Conservation (phyloP, 2,888 invertebrate species). For the Brachylomia viminalis region DNA sequence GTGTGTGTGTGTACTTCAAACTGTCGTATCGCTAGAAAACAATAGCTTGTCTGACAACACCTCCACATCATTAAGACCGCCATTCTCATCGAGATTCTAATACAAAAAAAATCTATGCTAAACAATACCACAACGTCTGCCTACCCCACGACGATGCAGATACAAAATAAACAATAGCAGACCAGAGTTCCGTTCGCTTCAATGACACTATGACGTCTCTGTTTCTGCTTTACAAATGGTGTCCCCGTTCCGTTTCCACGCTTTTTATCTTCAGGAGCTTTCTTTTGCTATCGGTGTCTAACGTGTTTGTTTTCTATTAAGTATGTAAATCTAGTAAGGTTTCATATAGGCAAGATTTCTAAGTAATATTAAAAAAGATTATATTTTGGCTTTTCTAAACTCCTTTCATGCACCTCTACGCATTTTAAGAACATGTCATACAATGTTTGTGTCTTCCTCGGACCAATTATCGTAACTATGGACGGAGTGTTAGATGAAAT, state of each 20-base stretch:
- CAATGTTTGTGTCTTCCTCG: no score
- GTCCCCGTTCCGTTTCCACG: slow-evolving; percentile 49
- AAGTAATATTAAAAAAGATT: not conserved
- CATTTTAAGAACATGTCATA: no score
- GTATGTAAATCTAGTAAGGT: not conserved
- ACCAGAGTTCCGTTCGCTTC: slow-evolving; percentile 29
- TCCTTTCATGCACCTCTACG: no score
- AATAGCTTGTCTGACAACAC: not conserved
- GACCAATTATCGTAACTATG: no score
- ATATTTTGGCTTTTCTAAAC: no score
- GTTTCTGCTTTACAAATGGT: slow-evolving; percentile 40
- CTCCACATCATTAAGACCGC: not conserved
- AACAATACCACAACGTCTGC: slow-evolving; percentile 17
- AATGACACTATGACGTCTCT: slow-evolving; percentile 32
- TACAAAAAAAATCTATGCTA: not conserved
- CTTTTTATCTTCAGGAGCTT: slow-evolving; percentile 12
- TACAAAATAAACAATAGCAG: slow-evolving; percentile 51
- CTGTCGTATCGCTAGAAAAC: not conserved
- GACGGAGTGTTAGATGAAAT: no score
- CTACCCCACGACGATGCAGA: not conserved
- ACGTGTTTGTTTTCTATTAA: not conserved
- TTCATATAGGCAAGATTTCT: not conserved
- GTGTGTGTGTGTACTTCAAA: no score
- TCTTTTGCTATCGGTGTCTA: slow-evolving; percentile 15
- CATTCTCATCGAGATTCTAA: not conserved